Percentiles rank a stretch among this genome's conserved stretches.
Conservation (phyloP, 2,113 vertebrate species). For the Connochaetes taurinus region DNA sequence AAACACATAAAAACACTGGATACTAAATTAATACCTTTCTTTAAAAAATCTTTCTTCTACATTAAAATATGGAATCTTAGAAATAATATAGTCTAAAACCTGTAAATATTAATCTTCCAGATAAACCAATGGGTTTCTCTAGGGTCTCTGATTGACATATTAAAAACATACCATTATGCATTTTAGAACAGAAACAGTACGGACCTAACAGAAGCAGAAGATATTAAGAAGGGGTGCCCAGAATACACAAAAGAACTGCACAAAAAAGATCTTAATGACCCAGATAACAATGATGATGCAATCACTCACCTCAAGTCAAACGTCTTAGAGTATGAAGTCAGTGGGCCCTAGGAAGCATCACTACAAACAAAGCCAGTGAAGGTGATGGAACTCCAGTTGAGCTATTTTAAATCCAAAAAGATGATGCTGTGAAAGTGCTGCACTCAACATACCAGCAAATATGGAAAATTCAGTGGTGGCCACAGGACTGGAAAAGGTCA, state of each 20-base stretch:
- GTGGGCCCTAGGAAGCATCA: background rate
- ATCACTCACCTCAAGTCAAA: background rate
- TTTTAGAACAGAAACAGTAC: background rate
- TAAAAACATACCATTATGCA: background rate
- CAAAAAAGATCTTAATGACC: background rate
- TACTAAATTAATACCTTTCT: background rate
- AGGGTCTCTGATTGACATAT: background rate
- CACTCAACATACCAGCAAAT: background rate
- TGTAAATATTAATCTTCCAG: background rate
- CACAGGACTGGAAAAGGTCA: background rate
- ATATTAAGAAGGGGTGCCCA: background rate
- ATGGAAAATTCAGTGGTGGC: background rate
- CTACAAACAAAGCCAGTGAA: background rate
- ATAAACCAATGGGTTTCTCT: background rate
- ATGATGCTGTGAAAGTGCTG: background rate
- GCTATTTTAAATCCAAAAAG: background rate
- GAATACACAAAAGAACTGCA: background rate
- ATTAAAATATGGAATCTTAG: background rate
- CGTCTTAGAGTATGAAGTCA: background rate
- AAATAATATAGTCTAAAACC: background rate
- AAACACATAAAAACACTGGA: background rate
- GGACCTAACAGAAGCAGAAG: background rate
- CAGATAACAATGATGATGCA: background rate
- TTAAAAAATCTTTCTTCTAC: background rate
- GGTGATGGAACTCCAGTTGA: background rate